A percentile compares a stretch with the other conserved stretches of the same genome.
phyloP scores from a whole-genome alignment of 2,888 invertebrate genomes.

The Diaperis boleti region DNA sequence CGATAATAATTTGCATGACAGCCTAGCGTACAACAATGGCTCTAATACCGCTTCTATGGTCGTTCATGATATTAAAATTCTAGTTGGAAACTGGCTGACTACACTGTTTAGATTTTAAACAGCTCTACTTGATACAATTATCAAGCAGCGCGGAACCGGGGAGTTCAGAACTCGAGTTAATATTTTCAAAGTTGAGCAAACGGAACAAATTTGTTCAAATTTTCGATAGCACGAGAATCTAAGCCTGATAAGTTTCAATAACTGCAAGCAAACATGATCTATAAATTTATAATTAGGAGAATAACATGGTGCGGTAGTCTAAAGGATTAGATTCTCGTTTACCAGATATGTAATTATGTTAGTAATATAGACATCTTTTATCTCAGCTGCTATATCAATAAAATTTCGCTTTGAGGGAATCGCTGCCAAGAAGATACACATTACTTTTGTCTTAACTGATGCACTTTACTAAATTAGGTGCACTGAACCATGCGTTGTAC shows the following conservation, averaged over 20 bases:
- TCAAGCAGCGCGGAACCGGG: not conserved
- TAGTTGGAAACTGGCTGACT: constrained; percentile 11
- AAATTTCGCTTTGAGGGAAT: no score
- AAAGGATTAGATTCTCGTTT: no score
- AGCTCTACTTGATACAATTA: constrained; percentile 7
- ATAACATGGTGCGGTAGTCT: no score
- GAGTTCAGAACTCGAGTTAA: not conserved
- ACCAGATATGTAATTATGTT: no score
- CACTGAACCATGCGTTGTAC: no score
- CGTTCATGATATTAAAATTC: constrained; percentile 23
- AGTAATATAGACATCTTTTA: no score
- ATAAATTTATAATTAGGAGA: no score
- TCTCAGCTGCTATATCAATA: no score
- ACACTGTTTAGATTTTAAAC: constrained; percentile 9
- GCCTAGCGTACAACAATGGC: constrained; percentile 14
- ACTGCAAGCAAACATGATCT: no score
- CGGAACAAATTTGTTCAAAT: not conserved
- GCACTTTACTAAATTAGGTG: no score
- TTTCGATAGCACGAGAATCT: not conserved
- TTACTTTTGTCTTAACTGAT: no score
- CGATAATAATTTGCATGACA: constrained; percentile 22
- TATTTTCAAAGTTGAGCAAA: not conserved
- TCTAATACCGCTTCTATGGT: not conserved
- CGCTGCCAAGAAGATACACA: no score
- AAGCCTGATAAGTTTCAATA: not conserved